A percentile compares a stretch with the other conserved stretches of the same genome.
These are phyloP conservation scores for Serripes groenlandicus DNA, from an alignment of 2,888 invertebrate species.

Conservation along the genomic window DNA sequence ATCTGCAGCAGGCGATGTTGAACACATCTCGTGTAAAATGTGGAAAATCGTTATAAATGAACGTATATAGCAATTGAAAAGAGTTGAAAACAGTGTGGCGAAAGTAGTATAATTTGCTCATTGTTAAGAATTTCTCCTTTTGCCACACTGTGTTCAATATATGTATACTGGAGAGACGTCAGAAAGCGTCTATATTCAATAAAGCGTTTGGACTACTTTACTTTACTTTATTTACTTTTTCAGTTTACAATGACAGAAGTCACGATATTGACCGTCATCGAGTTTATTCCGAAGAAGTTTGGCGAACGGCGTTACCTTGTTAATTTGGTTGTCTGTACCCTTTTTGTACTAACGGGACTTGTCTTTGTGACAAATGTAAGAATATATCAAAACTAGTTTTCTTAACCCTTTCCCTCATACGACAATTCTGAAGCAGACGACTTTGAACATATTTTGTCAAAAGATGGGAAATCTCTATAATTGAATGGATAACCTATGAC, in stretches of 20 bases:
- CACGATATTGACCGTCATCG: neutral
- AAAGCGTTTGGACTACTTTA: neutral
- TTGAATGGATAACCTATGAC: no score
- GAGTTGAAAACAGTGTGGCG: neutral
- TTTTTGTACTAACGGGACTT: neutral
- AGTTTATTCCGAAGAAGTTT: neutral
- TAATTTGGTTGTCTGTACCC: neutral
- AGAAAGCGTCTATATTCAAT: neutral
- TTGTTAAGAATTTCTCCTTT: neutral
- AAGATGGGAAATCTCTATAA: no score
- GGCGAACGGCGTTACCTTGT: constrained; percentile 7
- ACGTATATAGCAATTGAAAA: no score
- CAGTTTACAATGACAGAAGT: constrained; percentile 19
- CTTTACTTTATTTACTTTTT: no score
- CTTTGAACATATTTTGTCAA: no score
- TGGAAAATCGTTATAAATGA: no score
- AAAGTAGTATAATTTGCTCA: neutral
- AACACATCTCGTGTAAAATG: no score
- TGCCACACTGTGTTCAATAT: neutral
- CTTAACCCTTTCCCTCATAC: no score
- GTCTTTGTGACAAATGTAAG: constrained; percentile 14
- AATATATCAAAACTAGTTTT: no score
- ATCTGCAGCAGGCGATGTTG: no score
- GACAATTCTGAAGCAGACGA: no score
- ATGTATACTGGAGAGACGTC: neutral